Conservation (phyloP, 2,797 vertebrate genomes). For the Taeniopygia guttata region DNA sequence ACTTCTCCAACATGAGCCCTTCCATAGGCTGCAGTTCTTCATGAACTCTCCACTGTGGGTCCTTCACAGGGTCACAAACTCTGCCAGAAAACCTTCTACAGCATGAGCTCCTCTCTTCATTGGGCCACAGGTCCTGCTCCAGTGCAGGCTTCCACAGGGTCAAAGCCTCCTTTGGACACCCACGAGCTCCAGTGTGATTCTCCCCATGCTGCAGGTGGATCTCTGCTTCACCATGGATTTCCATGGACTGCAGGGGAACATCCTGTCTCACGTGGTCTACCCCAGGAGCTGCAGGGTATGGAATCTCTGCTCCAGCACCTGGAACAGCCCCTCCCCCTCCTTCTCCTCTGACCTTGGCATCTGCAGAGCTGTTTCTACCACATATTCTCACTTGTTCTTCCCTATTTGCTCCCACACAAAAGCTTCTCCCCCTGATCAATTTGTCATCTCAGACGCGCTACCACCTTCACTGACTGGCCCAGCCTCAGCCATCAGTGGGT, state of each 20-base stretch:
- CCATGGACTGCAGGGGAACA: background rate
- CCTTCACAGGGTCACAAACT: background rate
- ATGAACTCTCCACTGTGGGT: no score
- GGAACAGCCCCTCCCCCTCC: background rate
- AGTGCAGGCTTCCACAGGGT: background rate
- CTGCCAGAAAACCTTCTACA: background rate
- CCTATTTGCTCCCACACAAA: background rate
- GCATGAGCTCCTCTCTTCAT: background rate
- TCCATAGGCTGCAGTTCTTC: background rate
- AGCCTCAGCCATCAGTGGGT: background rate
- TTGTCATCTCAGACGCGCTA: background rate
- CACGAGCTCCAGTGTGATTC: background rate
- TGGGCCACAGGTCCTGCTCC: background rate
- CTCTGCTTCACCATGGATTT: background rate
- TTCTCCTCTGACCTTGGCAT: background rate
- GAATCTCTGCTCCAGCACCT: background rate
- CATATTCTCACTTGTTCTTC: background rate
- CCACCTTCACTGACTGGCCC: rapidly evolving
- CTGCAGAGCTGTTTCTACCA: background rate
- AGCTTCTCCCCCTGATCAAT: background rate
- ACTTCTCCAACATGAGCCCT: background rate
- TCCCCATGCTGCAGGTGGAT: background rate
- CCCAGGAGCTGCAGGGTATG: background rate
- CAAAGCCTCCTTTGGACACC: background rate
- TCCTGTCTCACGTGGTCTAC: background rate